These are phyloP conservation scores for Watsonalla binaria DNA, from an alignment of 2,888 invertebrate species.

Conservation along the genomic window DNA sequence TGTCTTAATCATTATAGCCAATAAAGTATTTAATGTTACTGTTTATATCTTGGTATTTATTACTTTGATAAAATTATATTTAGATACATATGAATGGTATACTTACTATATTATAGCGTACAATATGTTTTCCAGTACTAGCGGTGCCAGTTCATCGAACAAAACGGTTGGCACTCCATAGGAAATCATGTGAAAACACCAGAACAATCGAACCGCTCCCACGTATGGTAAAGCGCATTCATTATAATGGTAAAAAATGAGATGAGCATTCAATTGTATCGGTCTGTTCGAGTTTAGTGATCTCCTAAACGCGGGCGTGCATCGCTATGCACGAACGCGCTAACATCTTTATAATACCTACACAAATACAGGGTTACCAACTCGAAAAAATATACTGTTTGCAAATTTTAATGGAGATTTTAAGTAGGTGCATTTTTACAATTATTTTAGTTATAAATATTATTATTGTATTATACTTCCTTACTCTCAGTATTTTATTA, in stretches of 20 bases:
- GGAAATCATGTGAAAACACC: constrained; percentile 56
- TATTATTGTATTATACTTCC: too few relatives aligned
- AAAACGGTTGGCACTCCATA: constrained; percentile 44
- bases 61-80: too few relatives aligned
- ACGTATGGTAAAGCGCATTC: constrained; percentile 35
- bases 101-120: too few relatives aligned
- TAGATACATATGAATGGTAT: too few relatives aligned
- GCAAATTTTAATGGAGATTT: background rate
- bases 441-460: too few relatives aligned
- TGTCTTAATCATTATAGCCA: too few relatives aligned
- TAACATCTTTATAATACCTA: constrained; percentile 3
- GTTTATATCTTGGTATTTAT: too few relatives aligned
- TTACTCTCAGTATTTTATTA: too few relatives aligned
- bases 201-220: constrained; percentile 45
- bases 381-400: background rate
- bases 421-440: too few relatives aligned
- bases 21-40: too few relatives aligned
- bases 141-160: constrained; percentile 30
- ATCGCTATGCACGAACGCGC: constrained; percentile 2
- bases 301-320: constrained; percentile 16
- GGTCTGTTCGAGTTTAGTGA: constrained; percentile 40
- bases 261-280: constrained; percentile 50
- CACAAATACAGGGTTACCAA: background rate
- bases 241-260: constrained; percentile 37
- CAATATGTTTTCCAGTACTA: constrained; percentile 24